These are phyloP conservation scores for Melospiza georgiana DNA, from an alignment of 2,113 vertebrate species.

Conservation along the genomic window DNA sequence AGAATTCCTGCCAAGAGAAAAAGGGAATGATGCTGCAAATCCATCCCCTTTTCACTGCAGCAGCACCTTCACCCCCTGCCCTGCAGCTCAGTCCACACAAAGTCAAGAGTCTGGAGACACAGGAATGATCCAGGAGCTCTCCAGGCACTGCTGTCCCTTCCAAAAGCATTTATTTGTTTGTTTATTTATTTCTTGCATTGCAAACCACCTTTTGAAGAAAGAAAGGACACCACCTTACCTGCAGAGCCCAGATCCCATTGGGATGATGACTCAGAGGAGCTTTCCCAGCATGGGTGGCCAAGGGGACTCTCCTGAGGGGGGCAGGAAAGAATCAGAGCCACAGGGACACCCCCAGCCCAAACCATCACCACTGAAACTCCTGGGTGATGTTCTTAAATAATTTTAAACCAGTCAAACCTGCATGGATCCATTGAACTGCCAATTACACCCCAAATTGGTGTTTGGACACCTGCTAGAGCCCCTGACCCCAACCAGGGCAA, in stretches of 20 bases:
- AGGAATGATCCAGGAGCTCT: neutral
- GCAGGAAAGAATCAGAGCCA: neutral
- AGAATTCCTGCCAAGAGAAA: neutral
- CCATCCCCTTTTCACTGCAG: neutral
- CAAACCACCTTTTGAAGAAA: neutral
- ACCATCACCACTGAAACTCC: accelerated
- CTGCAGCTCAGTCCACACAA: neutral
- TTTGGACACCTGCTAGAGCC: neutral
- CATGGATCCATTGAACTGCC: neutral
- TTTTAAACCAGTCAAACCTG: neutral
- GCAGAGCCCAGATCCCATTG: neutral
- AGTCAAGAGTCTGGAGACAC: neutral
- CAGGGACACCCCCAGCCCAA: neutral
- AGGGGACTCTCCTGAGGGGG: accelerated
- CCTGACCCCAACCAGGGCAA: neutral
- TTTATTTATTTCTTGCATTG: neutral
- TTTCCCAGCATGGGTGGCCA: neutral
- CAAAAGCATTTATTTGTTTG: accelerated
- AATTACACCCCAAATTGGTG: neutral
- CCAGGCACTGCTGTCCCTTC: neutral
- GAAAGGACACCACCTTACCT: accelerated
- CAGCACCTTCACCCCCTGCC: neutral
- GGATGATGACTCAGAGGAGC: neutral
- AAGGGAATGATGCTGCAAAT: neutral
- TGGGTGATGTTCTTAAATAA: accelerated